phyloP scores from a whole-genome alignment of 2,888 invertebrate species.

The Coelogynopora nodosa region DNA sequence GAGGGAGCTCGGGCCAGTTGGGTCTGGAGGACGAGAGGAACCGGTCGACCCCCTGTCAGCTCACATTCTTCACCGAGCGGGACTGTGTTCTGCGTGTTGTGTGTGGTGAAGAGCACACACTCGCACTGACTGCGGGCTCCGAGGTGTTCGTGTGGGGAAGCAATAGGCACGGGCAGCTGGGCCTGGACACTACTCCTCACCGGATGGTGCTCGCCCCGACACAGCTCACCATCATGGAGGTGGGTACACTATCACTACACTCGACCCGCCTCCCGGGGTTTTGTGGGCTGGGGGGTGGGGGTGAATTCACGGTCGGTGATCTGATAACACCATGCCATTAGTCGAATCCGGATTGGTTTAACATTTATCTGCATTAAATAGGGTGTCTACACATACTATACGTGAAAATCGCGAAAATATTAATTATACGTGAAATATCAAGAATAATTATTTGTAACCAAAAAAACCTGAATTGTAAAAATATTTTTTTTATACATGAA shows the following conservation, averaged over 20 bases:
- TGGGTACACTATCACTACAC: not conserved
- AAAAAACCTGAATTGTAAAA: too few relatives aligned
- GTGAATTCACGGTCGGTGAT: too few relatives aligned
- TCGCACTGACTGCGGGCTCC: slow-evolving; percentile 4
- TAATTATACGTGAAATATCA: too few relatives aligned
- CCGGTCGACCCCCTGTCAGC: not conserved
- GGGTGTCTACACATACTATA: too few relatives aligned
- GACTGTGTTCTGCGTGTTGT: not conserved
- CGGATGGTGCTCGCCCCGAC: not conserved
- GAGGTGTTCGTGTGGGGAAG: slow-evolving; percentile 16
- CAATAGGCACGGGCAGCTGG: slow-evolving; percentile 14
- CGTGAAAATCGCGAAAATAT: too few relatives aligned
- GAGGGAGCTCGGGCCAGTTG: not conserved
- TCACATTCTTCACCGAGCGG: not conserved
- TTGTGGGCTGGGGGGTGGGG: too few relatives aligned
- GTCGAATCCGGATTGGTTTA: too few relatives aligned
- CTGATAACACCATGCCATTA: too few relatives aligned
- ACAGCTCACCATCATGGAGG: not conserved
- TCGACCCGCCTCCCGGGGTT: not conserved
- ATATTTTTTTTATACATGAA: too few relatives aligned
- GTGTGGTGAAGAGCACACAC: slow-evolving; percentile 31
- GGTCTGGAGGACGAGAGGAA: not conserved
- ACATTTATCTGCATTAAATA: too few relatives aligned
- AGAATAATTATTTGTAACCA: too few relatives aligned
- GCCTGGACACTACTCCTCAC: not conserved